These are phyloP conservation scores for Graphium colonna DNA, from an alignment of 2,888 invertebrate species.

Conservation along the genomic window DNA sequence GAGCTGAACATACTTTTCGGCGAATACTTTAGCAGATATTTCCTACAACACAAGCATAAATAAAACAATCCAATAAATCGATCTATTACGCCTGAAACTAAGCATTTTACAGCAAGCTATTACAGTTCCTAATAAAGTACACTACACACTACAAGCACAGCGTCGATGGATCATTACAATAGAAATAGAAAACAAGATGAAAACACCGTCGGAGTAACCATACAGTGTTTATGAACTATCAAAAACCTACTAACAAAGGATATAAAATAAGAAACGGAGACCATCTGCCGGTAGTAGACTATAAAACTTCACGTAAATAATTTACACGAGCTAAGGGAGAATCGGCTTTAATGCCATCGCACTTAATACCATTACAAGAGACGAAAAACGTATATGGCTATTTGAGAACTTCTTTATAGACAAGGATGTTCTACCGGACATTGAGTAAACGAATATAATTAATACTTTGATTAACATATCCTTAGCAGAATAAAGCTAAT, in stretches of 20 bases:
- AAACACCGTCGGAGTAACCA: background rate
- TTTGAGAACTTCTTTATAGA: constrained; percentile 28
- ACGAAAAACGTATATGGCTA: constrained; percentile 22
- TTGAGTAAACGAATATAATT: constrained; percentile 59
- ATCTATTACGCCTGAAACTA: no score
- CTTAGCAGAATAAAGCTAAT: no score
- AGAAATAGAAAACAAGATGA: background rate
- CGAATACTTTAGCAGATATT: no score
- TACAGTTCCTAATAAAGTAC: background rate
- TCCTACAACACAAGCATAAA: no score
- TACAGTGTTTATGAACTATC: background rate
- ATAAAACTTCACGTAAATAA: constrained; percentile 3
- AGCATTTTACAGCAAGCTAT: background rate
- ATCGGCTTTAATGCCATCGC: background rate
- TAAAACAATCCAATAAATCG: no score
- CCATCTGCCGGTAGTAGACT: background rate
- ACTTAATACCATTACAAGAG: constrained; percentile 34
- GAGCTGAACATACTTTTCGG: no score
- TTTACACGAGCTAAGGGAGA: background rate
- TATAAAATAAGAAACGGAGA: background rate
- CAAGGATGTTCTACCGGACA: constrained; percentile 33
- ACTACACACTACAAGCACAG: background rate
- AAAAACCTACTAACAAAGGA: background rate
- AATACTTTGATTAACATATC: no score
- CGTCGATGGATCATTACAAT: no score